phyloP scores from a whole-genome alignment of 2,113 vertebrate species.

The Percina caprodes region DNA sequence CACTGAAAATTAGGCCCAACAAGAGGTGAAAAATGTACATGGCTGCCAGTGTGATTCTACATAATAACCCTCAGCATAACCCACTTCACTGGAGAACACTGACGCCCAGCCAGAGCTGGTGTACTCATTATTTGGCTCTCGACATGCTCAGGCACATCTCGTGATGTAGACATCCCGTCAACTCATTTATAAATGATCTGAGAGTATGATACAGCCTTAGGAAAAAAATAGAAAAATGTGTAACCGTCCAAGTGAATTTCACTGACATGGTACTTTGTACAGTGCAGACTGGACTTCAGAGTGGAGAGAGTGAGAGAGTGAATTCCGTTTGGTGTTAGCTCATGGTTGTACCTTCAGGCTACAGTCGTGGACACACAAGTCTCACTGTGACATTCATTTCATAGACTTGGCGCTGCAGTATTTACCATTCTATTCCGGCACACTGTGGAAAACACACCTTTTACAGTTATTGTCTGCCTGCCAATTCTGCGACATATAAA shows the following conservation, averaged over 20 bases:
- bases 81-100: constrained; percentile 32
- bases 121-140: constrained; percentile 63
- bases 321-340: constrained; percentile 71
- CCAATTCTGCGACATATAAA: background rate
- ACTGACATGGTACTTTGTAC: constrained; percentile 76
- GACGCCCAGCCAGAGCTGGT: constrained; percentile 35
- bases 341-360: constrained; percentile 70
- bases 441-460: constrained; percentile 48
- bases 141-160: constrained; percentile 62
- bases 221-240: constrained; percentile 76
- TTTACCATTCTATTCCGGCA: constrained; percentile 53
- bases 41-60: constrained; percentile 51
- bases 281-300: constrained; percentile 74
- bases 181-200: constrained; percentile 87
- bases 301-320: constrained; percentile 45
- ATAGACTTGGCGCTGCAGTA: constrained; percentile 62
- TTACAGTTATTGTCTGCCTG: constrained; percentile 17
- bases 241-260: constrained; percentile 80
- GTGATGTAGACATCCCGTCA: constrained; percentile 73
- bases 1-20: constrained; percentile 33
- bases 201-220: constrained; percentile 78
- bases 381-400: constrained; percentile 68
- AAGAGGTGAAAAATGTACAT: constrained; percentile 40
- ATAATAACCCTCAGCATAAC: constrained; percentile 51
- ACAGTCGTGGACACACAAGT: constrained; percentile 62